Evolutionary conservation across 53 echinoderm and acorn worm genomes (phyloP).

Genomic region (Holothuria leucospilota): DNA sequence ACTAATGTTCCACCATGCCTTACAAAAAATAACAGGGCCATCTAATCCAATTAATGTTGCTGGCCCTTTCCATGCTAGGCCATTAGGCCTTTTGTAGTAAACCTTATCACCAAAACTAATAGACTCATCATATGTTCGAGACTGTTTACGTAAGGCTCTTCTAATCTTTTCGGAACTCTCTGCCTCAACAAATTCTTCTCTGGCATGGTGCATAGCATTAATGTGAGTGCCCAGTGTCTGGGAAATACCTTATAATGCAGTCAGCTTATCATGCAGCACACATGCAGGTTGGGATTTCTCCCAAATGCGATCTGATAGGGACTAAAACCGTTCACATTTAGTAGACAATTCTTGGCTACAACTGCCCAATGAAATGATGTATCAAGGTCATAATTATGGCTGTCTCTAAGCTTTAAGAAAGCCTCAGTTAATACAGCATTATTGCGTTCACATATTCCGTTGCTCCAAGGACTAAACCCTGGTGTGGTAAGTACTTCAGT

Average conservation of each 20-base stretch:
- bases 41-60: slow-evolving; percentile 25
- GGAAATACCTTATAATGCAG: slow-evolving; percentile 27
- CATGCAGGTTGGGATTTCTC: slow-evolving; percentile 39
- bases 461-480: slow-evolving; percentile 64
- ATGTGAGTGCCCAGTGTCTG: slow-evolving; percentile 29
- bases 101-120: slow-evolving; percentile 24
- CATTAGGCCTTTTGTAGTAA: slow-evolving; percentile 22
- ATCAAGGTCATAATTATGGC: neutral
- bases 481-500: slow-evolving; percentile 52
- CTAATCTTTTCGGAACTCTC: slow-evolving; percentile 49
- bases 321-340: slow-evolving; percentile 41
- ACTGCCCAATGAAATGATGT: no score
- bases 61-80: slow-evolving; percentile 29
- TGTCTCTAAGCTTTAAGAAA: slow-evolving; percentile 9
- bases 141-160: slow-evolving; percentile 32
- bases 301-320: slow-evolving; percentile 30
- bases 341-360: slow-evolving; percentile 34
- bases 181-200: slow-evolving; percentile 16
- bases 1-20: slow-evolving; percentile 51
- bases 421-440: slow-evolving; percentile 15
- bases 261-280: slow-evolving; percentile 15
- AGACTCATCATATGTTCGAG: slow-evolving; percentile 13
- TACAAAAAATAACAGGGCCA: slow-evolving; percentile 33
- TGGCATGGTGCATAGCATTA: slow-evolving; percentile 52
- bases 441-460: slow-evolving; percentile 64